phyloP scores from a whole-genome alignment of 2,888 invertebrate species.

The Pterobdella sp. region DNA sequence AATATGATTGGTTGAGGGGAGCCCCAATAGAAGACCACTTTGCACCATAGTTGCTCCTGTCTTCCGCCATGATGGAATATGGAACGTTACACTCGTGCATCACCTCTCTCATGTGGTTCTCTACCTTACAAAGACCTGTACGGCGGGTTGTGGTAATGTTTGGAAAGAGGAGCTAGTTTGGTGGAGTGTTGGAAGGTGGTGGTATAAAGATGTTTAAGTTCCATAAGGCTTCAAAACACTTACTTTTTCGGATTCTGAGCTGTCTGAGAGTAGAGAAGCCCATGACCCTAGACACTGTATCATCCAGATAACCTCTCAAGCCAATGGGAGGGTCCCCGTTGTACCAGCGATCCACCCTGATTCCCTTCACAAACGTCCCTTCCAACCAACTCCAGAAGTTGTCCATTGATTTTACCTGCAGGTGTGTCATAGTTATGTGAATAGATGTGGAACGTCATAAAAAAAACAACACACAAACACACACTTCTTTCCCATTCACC shows the following conservation, averaged over 20 bases:
- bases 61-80: conserved; percentile 43
- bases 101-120: conserved; percentile 13
- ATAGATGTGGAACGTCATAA: not conserved
- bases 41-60: conserved; percentile 41
- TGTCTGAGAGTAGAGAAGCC: conserved; percentile 56
- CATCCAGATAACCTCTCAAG: conserved; percentile 53
- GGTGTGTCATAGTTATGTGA: conserved; percentile 1
- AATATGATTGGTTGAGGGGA: not conserved
- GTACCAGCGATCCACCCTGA: conserved; percentile 53
- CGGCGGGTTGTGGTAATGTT: not conserved
- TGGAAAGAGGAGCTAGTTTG: not conserved
- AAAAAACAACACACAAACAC: too few relatives aligned
- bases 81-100: conserved; percentile 43
- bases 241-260: conserved; percentile 50
- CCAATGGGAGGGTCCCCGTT: conserved; percentile 53
- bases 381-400: conserved; percentile 53
- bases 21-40: conserved; percentile 41
- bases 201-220: not conserved
- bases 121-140: conserved; percentile 29
- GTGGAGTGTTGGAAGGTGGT: not conserved
- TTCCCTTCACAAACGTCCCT: conserved; percentile 47
- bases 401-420: conserved; percentile 37
- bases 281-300: conserved; percentile 55
- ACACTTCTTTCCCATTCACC: too few relatives aligned
- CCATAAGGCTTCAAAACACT: conserved; percentile 15